Evolutionary conservation across 2,113 vertebrate genomes (phyloP), one percentile per base, ranked within the genome.

Genomic region (Cyanoderma ruficeps): DNA sequence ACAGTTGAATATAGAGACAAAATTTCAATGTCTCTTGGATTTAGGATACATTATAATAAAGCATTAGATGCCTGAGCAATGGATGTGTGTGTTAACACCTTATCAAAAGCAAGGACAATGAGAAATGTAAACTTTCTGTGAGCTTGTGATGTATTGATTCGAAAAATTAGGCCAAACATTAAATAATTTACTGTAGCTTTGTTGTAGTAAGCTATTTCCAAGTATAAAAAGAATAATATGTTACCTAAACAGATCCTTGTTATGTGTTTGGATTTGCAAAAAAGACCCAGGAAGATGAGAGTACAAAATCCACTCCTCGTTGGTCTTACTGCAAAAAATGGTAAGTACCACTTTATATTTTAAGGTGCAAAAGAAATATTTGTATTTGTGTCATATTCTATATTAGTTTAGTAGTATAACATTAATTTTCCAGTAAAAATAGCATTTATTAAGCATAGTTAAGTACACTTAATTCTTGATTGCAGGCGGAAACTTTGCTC

Each of bases 281-380:
- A 52, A 69, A 57, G 17, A 3, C 9, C 85, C 97, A 56, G 56
- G 41, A 95, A 97, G 83, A 97, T 97, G 53, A 95, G 90, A 87
- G 87, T 86, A 59, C 87, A 98, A 92, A 97, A 96, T 88, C 91
- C 96, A 89, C 33, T 96, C 56, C 80, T 98, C 23, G 69, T 93
- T 83, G 55, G 68, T 68, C 30, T 98, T 75, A 96, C 80, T 52
- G 46, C 65, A 77, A 97, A 98, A 97, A 96, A 76, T 84, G 96
- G 19, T 78, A 94, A 95, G 94, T 97, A 9, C 10, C 84, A 31
- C 6, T 72, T 61, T 57, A 17, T 33, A 49, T 69, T 72, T 89
- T 59, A 74, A 83, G 15, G 55, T 39, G 12, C 8, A 80, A 79
- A 55, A 30, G 1, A 11, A 0, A 1, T 41, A 22, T 78, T 79